phyloP scores from a whole-genome alignment of 1,140 invertebrate species.

The Zaprionus taronus region DNA sequence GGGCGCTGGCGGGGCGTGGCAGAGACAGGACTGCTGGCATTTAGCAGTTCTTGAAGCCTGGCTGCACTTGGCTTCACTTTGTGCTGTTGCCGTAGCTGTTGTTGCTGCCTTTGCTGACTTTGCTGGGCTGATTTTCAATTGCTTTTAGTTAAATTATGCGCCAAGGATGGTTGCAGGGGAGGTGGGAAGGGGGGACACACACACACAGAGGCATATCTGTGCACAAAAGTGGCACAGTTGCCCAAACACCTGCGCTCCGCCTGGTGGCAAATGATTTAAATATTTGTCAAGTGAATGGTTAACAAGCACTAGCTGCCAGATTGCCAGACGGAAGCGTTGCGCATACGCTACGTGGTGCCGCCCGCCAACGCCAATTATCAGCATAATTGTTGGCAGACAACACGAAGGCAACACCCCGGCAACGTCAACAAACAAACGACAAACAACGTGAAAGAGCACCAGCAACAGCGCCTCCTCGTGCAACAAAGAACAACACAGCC shows the following conservation, averaged over 20 bases:
- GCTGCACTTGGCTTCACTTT: constrained; percentile 52
- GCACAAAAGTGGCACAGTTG: neutral
- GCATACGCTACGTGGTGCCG: constrained; percentile 32
- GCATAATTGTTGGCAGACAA: constrained; percentile 45
- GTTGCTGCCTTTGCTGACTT: constrained; percentile 17
- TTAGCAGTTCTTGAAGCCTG: constrained; percentile 53
- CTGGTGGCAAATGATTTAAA: constrained; percentile 65
- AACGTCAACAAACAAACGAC: constrained; percentile 3
- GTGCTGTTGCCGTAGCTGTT: constrained; percentile 16
- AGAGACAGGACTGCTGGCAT: constrained; percentile 52
- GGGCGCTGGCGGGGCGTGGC: constrained; percentile 38
- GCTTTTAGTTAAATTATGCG: constrained; percentile 73
- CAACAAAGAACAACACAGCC: constrained; percentile 27
- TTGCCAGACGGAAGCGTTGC: constrained; percentile 17
- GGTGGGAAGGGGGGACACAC: no score
- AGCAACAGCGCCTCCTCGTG: neutral
- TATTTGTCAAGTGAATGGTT: constrained; percentile 52
- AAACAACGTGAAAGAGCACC: no score
- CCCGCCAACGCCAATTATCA: constrained; percentile 34
- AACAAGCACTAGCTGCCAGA: constrained; percentile 18
- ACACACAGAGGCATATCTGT: neutral
- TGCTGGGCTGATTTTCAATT: constrained; percentile 46
- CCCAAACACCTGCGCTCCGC: constrained; percentile 14
- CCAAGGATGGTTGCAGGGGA: constrained; percentile 4
- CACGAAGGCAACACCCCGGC: constrained; percentile 22